Evolutionary conservation across 2,113 vertebrate genomes (phyloP).

Genomic region (Potamarius usumacintae): DNA sequence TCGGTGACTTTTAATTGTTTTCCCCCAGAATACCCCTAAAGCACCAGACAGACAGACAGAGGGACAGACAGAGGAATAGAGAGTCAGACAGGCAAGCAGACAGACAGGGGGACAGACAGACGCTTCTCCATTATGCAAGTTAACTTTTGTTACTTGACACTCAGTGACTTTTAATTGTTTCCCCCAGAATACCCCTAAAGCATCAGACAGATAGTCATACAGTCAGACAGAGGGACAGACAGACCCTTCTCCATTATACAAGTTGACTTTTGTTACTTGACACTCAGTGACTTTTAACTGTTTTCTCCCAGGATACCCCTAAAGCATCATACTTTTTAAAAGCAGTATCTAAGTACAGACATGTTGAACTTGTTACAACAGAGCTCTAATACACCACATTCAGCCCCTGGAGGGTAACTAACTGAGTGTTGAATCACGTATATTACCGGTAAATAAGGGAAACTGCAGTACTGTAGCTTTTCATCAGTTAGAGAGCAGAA

Average conservation of each 20-base stretch:
- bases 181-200: too few relatives aligned
- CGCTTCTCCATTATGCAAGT: too few relatives aligned
- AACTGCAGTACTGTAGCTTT: not conserved
- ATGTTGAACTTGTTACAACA: not conserved
- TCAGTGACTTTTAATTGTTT: too few relatives aligned
- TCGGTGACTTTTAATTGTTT: too few relatives aligned
- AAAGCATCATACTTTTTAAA: not conserved
- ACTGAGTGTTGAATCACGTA: not conserved
- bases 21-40: too few relatives aligned
- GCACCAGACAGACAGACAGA: not conserved
- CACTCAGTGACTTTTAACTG: not conserved
- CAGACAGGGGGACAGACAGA: not conserved
- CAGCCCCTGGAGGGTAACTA: not conserved
- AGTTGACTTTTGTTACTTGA: not conserved
- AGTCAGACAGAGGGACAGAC: not conserved
- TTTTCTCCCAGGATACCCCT: not conserved
- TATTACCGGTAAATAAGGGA: not conserved
- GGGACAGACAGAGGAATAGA: not conserved
- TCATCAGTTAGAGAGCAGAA: not conserved
- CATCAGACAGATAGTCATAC: too few relatives aligned
- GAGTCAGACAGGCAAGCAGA: too few relatives aligned
- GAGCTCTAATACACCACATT: not conserved
- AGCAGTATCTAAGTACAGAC: not conserved
- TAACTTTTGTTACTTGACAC: too few relatives aligned
- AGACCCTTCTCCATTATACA: not conserved